Base-by-base conservation (phyloP, 1,140 invertebrate species). In the Adelges cooleyi region DNA sequence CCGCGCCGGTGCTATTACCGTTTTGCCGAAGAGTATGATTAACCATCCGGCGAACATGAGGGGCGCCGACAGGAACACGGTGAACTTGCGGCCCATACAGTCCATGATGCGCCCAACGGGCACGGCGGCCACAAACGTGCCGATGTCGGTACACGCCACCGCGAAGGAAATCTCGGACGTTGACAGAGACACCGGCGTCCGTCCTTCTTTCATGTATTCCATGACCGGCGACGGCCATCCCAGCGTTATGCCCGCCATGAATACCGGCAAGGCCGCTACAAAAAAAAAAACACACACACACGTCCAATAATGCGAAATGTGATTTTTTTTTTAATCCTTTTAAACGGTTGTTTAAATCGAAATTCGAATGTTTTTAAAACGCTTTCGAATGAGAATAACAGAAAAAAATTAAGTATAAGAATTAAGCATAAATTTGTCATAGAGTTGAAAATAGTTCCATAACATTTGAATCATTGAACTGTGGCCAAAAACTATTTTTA, bases 161-260 rank as follows among this genome's bases (percentile, higher is more conserved):
- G 86, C 77, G 82, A 82, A 85, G 3, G 83, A 83, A 33, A 79
- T 81, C 73, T 85, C 76, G 18, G 79, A 77, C 2, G 75, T 36
- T 0, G 80, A 78, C 62, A 83, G 76, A 22, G 72, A 74, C 40
- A 85, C 75, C 1, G 71, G 72, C 0, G 77, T 77, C 36, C 78
- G 71, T 36, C 72, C 56, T 0, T 67, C 69, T 20, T 77, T 72
- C 9, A 84, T 72, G 29, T 74, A 73, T 0, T 79, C 79, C 8
- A 84, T 68, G 9, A 79, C 80, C 0, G 83, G 82, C 0, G 82
- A 82, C 0, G 81, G 80, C 82, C 81, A 59, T 48, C 82, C 86
- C 69, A 87, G 75, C 44, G 78, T 78, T 38, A 80, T 81, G 25
- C 86, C 86, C 17, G 81, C 78, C 1, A 70, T 68, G 15, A 71